A percentile compares a stretch with the other conserved stretches of the same genome.
Conservation (phyloP, 2,888 invertebrate species). For the Macrophya alboannulata region DNA sequence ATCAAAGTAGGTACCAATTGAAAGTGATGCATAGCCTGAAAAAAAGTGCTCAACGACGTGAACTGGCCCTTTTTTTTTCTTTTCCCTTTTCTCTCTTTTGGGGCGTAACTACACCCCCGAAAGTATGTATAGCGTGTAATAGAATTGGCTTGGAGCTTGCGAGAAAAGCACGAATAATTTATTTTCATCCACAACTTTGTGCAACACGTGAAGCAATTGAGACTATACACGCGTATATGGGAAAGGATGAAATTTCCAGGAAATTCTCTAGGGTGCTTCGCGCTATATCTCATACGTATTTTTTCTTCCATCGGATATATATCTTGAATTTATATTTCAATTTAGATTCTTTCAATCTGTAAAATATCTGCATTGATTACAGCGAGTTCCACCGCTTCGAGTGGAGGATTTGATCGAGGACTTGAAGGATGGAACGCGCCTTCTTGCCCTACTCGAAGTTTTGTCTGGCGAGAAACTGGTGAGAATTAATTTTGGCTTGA, state of each 20-base stretch:
- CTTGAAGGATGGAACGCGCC: constrained; percentile 96
- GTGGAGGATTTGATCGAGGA: constrained; percentile 97
- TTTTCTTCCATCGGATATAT: background rate
- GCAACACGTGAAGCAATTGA: background rate
- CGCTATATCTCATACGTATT: background rate
- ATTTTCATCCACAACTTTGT: constrained; percentile 3
- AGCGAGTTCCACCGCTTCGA: constrained; percentile 96
- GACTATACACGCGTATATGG: background rate
- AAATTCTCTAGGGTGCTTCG: background rate
- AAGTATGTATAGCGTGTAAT: background rate
- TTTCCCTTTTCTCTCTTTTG: background rate
- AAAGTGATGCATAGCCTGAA: constrained; percentile 21
- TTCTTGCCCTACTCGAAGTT: constrained; percentile 96
- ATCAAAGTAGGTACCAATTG: constrained; percentile 50
- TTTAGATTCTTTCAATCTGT: background rate
- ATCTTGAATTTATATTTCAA: background rate
- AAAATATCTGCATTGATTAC: constrained; percentile 70
- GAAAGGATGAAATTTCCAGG: background rate
- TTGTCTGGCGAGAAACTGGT: constrained; percentile 97
- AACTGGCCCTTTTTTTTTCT: background rate
- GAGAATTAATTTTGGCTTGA: constrained; percentile 71
- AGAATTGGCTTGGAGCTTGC: background rate
- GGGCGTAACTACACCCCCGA: background rate
- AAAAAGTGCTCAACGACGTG: constrained; percentile 7
- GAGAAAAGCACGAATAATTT: background rate